A percentile compares a stretch with the other conserved stretches of the same genome.
phyloP scores from a whole-genome alignment of 2,113 vertebrate genomes.

The Oxyruncus cristatus region DNA sequence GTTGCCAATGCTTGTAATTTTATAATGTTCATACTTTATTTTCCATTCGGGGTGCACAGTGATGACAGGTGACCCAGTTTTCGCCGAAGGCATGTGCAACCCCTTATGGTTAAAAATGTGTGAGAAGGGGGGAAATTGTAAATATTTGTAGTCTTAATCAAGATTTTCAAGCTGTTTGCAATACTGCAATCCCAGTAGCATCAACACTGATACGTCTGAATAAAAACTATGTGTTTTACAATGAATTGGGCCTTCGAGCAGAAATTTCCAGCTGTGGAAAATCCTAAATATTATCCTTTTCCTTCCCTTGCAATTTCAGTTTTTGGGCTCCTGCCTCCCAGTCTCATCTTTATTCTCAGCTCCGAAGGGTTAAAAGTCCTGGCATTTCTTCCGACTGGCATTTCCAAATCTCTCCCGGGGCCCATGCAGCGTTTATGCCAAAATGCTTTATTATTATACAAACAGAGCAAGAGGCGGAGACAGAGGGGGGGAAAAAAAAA shows the following conservation, averaged over 20 bases:
- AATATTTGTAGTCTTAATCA: not conserved
- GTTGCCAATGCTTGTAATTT: not conserved
- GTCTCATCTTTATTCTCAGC: not conserved
- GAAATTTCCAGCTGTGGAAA: not conserved
- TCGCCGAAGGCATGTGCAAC: not conserved
- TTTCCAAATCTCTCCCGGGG: not conserved
- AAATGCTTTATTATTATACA: constrained; percentile 23
- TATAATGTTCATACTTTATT: not conserved
- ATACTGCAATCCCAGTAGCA: not conserved
- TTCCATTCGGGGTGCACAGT: not conserved
- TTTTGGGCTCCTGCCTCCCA: not conserved
- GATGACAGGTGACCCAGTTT: not conserved
- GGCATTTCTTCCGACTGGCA: not conserved
- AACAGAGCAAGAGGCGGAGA: not conserved
- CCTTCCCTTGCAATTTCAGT: not conserved
- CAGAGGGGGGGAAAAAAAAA: too few relatives aligned
- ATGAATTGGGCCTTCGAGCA: not conserved
- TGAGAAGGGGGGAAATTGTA: not conserved
- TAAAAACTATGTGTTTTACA: not conserved
- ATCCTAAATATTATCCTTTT: not conserved
- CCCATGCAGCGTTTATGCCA: not conserved
- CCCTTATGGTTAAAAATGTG: not conserved
- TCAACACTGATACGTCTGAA: not conserved
- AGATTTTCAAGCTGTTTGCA: not conserved
- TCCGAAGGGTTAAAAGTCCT: not conserved